Percentiles rank a stretch among this genome's conserved stretches.
These are phyloP conservation scores for Euphysa ruthae DNA, from an alignment of 30 jellyfish, hydroid and myxozoan genomes.

Conservation along the genomic window DNA sequence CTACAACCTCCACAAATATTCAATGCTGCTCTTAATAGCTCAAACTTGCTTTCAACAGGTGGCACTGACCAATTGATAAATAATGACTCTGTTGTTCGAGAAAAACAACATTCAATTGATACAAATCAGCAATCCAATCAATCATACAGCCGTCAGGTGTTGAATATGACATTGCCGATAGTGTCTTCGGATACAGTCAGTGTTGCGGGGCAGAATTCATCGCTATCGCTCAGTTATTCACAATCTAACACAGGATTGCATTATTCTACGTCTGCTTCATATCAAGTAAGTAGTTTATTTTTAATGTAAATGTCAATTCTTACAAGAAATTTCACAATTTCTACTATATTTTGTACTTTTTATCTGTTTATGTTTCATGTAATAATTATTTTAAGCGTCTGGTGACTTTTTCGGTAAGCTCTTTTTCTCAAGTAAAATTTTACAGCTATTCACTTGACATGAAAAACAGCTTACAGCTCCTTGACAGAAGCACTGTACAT, in stretches of 20 bases:
- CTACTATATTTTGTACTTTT: too few relatives aligned
- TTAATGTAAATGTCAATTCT: too few relatives aligned
- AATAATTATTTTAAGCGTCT: too few relatives aligned
- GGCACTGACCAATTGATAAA: neutral
- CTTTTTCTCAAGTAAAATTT: too few relatives aligned
- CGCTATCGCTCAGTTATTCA: neutral
- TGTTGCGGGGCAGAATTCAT: neutral
- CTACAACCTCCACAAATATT: conserved; percentile 20
- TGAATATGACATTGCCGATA: neutral
- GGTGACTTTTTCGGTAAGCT: too few relatives aligned
- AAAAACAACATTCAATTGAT: neutral
- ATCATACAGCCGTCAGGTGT: neutral
- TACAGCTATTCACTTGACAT: too few relatives aligned
- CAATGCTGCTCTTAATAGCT: conserved; percentile 26
- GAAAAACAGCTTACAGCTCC: too few relatives aligned
- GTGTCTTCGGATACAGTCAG: neutral
- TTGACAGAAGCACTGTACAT: too few relatives aligned
- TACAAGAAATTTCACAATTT: too few relatives aligned
- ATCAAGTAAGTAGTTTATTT: neutral
- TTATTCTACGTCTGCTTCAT: neutral
- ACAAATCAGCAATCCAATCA: neutral
- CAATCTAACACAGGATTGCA: conserved; percentile 6
- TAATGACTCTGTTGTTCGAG: too few relatives aligned
- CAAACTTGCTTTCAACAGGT: conserved; percentile 15
- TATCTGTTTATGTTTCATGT: too few relatives aligned